These are phyloP conservation scores for Galleria mellonella DNA, from an alignment of 1,140 invertebrate species.

Conservation along the genomic window DNA sequence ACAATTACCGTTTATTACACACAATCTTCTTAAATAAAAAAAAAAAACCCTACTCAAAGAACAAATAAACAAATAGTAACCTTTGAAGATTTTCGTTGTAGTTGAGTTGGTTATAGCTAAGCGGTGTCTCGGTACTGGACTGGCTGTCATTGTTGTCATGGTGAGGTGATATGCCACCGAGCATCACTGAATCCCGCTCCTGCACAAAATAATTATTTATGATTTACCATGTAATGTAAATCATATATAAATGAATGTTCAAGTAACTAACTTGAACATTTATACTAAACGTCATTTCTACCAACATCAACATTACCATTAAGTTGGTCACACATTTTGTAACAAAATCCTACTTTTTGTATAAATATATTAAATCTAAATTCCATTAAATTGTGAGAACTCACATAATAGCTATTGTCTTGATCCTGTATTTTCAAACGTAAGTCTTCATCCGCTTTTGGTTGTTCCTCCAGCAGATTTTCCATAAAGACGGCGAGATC, in stretches of 20 bases:
- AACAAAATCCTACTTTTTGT: too few relatives aligned
- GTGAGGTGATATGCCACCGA: slow-evolving; percentile 90
- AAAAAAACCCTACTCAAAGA: too few relatives aligned
- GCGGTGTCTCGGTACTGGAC: slow-evolving; percentile 86
- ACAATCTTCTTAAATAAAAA: too few relatives aligned
- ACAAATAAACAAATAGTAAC: slow-evolving; percentile 17
- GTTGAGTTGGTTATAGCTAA: slow-evolving; percentile 90
- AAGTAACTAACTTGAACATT: too few relatives aligned
- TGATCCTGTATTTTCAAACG: slow-evolving; percentile 75
- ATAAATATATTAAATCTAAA: too few relatives aligned
- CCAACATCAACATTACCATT: too few relatives aligned
- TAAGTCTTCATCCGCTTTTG: slow-evolving; percentile 65
- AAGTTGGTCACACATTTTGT: too few relatives aligned
- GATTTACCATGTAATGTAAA: too few relatives aligned
- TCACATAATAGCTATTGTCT: slow-evolving; percentile 42
- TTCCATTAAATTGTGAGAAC: too few relatives aligned
- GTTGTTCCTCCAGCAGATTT: slow-evolving; percentile 79
- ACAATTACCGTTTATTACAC: too few relatives aligned
- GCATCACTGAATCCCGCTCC: slow-evolving; percentile 87
- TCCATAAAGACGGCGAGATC: slow-evolving; percentile 85
- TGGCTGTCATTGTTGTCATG: slow-evolving; percentile 88
- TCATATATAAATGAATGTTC: too few relatives aligned
- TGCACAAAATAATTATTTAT: slow-evolving; percentile 68
- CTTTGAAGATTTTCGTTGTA: slow-evolving; percentile 89
- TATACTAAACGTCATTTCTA: too few relatives aligned